Percentiles rank a stretch among this genome's conserved stretches.
Conservation (phyloP, 2,113 vertebrate genomes). For the Poeciliopsis turrubarensis region DNA sequence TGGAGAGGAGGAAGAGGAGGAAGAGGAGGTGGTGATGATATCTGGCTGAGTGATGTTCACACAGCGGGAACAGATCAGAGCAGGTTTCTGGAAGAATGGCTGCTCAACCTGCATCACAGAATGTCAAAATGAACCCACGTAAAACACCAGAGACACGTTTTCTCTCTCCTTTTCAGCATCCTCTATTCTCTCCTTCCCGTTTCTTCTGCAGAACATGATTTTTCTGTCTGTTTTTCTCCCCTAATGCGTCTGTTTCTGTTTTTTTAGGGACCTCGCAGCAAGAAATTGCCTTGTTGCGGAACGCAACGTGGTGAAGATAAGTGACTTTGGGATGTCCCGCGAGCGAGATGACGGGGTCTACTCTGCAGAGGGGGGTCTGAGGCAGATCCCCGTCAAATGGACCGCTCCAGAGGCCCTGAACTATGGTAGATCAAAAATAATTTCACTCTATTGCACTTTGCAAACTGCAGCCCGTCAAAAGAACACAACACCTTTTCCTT, state of each 20-base stretch:
- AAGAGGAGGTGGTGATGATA: conserved; percentile 32
- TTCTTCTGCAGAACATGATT: background rate
- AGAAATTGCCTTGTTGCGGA: conserved; percentile 95
- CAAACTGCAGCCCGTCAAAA: background rate
- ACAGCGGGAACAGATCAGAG: conserved; percentile 51
- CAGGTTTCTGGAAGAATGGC: conserved; percentile 18
- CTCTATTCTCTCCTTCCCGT: background rate
- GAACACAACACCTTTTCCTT: conserved; percentile 10
- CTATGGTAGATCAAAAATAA: conserved; percentile 82
- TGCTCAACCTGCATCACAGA: conserved; percentile 33
- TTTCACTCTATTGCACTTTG: background rate
- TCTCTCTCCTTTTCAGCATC: background rate
- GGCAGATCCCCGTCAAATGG: conserved; percentile 97
- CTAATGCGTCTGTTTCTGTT: background rate
- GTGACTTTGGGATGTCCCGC: conserved; percentile 98
- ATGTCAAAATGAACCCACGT: conserved; percentile 42
- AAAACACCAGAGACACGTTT: conserved; percentile 19
- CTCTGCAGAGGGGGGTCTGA: conserved; percentile 87
- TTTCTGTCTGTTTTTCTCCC: conserved; percentile 1
- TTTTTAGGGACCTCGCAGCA: conserved; percentile 90
- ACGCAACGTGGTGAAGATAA: conserved; percentile 91
- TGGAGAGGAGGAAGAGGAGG: background rate
- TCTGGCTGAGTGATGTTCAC: conserved; percentile 34
- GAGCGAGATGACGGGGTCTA: conserved; percentile 92
- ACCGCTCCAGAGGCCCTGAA: conserved; percentile 94